These are phyloP conservation scores for Neoaliturus tenellus DNA, from an alignment of 2,888 invertebrate genomes.

Conservation along the genomic window DNA sequence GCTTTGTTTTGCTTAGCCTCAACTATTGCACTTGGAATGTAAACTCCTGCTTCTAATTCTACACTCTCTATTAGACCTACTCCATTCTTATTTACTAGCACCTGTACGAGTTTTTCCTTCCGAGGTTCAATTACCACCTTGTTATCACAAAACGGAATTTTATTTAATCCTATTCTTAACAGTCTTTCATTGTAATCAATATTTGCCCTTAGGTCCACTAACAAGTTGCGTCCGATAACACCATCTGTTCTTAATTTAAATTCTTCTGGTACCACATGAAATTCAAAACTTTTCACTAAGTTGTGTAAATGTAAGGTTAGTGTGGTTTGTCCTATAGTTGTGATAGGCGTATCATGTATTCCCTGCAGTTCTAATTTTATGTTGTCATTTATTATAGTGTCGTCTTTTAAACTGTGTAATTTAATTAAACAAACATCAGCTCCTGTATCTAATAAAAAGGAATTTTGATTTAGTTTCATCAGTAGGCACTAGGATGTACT, in stretches of 20 bases:
- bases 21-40: not conserved
- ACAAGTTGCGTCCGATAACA: constrained; percentile 2
- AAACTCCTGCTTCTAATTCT: not conserved
- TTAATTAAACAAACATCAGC: not conserved
- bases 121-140: not conserved
- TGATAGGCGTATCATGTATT: not conserved
- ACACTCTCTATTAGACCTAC: not conserved
- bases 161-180: constrained; percentile 26
- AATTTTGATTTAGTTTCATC: not conserved
- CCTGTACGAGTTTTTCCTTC: not conserved
- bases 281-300: not conserved
- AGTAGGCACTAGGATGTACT: not conserved
- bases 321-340: not conserved
- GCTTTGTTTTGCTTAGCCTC: not conserved
- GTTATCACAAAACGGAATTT: not conserved
- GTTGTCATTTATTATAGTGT: not conserved
- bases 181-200: not conserved
- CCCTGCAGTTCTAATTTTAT: not conserved
- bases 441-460: constrained; percentile 29
- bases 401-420: not conserved
- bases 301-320: not conserved
- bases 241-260: constrained; percentile 4
- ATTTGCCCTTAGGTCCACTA: not conserved
- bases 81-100: not conserved
- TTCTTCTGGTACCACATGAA: not conserved